Evolutionary conservation across 2,888 invertebrate genomes (phyloP).

Genomic region (Mimumesa dahlbomi): DNA sequence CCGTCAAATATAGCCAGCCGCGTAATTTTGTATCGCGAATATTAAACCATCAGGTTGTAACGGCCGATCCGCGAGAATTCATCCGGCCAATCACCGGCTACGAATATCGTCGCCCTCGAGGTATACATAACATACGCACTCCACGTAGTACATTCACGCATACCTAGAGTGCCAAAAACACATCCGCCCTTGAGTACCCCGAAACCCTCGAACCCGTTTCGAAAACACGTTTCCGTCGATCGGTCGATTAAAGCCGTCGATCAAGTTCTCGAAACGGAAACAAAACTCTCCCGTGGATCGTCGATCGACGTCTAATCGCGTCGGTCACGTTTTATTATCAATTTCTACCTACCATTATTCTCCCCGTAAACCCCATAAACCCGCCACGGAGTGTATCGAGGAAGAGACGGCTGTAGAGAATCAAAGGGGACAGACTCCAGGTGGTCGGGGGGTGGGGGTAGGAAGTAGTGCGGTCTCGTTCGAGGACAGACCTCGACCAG

Average conservation of each 20-base stretch:
- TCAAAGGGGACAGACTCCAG: conserved; percentile 23
- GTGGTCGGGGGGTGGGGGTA: conserved; percentile 6
- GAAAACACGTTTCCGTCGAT: too few species aligned
- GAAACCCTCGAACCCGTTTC: too few species aligned
- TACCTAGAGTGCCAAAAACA: too few species aligned
- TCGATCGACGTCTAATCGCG: too few species aligned
- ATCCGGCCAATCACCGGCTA: conserved; percentile 44
- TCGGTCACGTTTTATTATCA: too few species aligned
- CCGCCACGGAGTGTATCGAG: conserved; percentile 22
- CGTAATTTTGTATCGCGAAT: conserved; percentile 64
- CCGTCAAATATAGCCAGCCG: conserved; percentile 52
- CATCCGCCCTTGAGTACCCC: too few species aligned
- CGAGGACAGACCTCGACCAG: conserved; percentile 24
- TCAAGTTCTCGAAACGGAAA: too few species aligned
- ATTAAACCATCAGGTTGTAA: conserved; percentile 62
- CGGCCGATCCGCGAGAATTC: conserved; percentile 52
- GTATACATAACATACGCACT: too few species aligned
- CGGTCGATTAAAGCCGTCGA: too few species aligned
- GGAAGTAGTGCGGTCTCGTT: conserved; percentile 42
- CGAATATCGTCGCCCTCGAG: conserved; percentile 13
- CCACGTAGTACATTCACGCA: too few species aligned
- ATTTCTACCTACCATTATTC: too few species aligned
- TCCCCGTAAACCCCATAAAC: conserved; percentile 22
- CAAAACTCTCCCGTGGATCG: too few species aligned
- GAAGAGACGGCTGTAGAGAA: conserved; percentile 32